A percentile compares a stretch with the other conserved stretches of the same genome.
Evolutionary conservation across 2,113 vertebrate genomes (phyloP).

Genomic region (Hippopotamus amphibius): DNA sequence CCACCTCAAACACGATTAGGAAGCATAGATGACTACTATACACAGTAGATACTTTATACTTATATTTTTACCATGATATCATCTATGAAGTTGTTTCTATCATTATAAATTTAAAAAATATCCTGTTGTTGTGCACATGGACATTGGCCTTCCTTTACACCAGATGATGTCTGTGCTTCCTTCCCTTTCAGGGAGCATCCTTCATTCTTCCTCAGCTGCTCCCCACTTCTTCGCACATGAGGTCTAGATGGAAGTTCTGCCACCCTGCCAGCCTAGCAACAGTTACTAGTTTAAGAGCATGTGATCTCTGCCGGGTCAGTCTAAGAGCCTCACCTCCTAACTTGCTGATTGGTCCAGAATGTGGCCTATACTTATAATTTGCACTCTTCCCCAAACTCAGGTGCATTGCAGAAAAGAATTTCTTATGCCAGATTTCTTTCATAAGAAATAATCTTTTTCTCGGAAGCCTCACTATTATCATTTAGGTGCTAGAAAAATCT

Average conservation of each 20-base stretch:
- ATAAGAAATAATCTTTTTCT: background rate
- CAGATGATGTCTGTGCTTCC: background rate
- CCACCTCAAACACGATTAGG: background rate
- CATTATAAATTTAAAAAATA: background rate
- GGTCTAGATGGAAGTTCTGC: background rate
- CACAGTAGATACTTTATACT: background rate
- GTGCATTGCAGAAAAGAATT: background rate
- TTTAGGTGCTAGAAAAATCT: background rate
- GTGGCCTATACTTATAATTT: background rate
- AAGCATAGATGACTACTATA: background rate
- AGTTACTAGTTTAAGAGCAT: background rate
- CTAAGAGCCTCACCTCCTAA: background rate
- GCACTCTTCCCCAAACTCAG: background rate
- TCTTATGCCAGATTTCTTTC: conserved; percentile 19
- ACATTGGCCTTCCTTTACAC: background rate
- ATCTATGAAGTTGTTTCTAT: background rate
- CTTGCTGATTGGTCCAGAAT: background rate
- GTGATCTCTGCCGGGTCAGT: background rate
- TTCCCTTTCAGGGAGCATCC: background rate
- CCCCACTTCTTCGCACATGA: background rate
- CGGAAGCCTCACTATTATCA: background rate
- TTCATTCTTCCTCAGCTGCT: background rate
- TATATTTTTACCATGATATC: background rate
- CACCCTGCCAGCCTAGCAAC: background rate
- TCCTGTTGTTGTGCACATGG: background rate